Conservation (phyloP, 1,140 invertebrate genomes). For the Drosophila micromelanica region DNA sequence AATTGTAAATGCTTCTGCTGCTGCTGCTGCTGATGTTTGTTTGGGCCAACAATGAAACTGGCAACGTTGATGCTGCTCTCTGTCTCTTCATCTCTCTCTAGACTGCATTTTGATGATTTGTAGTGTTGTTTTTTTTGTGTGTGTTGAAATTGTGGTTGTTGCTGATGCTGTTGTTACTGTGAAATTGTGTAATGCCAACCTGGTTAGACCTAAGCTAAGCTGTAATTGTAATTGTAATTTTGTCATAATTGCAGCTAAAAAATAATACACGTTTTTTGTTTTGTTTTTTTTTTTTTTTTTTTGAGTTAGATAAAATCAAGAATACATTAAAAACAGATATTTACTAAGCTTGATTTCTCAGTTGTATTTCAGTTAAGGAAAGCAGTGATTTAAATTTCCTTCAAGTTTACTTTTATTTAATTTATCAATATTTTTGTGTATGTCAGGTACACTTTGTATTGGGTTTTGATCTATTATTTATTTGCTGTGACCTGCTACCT, state of each 20-base stretch:
- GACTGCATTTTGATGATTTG: conserved; percentile 19
- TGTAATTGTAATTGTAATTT: conserved; percentile 15
- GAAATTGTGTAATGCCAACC: conserved; percentile 25
- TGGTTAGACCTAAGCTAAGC: conserved; percentile 6
- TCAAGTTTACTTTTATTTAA: no score
- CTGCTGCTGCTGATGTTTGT: conserved; percentile 7
- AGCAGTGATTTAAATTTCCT: background rate
- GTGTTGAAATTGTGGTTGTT: conserved; percentile 23
- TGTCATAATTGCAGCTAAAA: conserved; percentile 17
- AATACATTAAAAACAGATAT: no score
- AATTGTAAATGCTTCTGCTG: conserved; percentile 12
- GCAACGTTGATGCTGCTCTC: conserved; percentile 6
- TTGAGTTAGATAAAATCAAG: no score
- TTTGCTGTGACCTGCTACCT: conserved; percentile 30
- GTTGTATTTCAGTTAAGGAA: background rate
- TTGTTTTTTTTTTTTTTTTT: no score
- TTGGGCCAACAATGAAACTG: conserved; percentile 29
- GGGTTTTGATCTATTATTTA: conserved; percentile 52
- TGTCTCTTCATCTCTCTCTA: background rate
- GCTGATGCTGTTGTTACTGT: background rate
- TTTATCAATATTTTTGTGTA: background rate
- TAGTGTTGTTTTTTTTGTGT: conserved; percentile 24
- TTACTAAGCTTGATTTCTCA: no score
- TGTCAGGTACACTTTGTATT: conserved; percentile 26
- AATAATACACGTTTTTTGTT: background rate